Conservation (phyloP, 2,113 vertebrate species). For the Cettia cetti region DNA sequence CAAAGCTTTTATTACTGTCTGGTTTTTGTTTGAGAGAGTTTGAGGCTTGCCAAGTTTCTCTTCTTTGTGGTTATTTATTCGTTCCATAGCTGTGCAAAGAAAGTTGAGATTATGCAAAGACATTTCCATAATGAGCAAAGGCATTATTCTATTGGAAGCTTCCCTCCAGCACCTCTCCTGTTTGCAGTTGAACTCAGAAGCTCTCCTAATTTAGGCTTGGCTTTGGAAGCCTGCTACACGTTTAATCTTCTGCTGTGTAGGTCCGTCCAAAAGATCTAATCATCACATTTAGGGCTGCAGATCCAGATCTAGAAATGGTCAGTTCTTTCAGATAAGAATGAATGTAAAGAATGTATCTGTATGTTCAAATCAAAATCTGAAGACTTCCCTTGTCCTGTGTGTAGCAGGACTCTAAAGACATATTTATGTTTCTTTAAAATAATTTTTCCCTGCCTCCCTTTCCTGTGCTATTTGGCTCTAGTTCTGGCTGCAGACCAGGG, state of each 20-base stretch:
- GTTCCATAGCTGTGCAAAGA: conserved; percentile 36
- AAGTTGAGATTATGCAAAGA: conserved; percentile 43
- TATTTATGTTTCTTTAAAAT: neutral
- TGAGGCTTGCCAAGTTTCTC: conserved; percentile 47
- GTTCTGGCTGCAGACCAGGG: neutral
- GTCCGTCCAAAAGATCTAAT: neutral
- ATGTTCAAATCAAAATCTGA: neutral
- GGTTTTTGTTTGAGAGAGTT: conserved; percentile 38
- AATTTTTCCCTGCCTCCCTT: neutral
- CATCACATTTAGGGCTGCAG: neutral
- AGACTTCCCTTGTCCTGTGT: neutral
- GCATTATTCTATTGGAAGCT: conserved; percentile 40
- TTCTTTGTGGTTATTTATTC: conserved; percentile 43
- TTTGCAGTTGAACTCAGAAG: conserved; percentile 13
- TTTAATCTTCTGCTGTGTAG: neutral
- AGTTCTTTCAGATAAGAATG: neutral
- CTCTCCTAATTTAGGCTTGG: neutral
- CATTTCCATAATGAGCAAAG: conserved; percentile 52
- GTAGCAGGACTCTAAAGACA: neutral
- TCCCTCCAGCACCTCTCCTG: conserved; percentile 10
- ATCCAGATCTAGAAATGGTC: neutral
- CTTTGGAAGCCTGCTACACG: neutral
- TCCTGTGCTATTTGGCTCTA: neutral
- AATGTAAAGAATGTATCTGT: neutral
- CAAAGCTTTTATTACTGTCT: conserved; percentile 47